Base-by-base conservation (phyloP, 2,113 vertebrate species). In the Oryzias celebensis region DNA sequence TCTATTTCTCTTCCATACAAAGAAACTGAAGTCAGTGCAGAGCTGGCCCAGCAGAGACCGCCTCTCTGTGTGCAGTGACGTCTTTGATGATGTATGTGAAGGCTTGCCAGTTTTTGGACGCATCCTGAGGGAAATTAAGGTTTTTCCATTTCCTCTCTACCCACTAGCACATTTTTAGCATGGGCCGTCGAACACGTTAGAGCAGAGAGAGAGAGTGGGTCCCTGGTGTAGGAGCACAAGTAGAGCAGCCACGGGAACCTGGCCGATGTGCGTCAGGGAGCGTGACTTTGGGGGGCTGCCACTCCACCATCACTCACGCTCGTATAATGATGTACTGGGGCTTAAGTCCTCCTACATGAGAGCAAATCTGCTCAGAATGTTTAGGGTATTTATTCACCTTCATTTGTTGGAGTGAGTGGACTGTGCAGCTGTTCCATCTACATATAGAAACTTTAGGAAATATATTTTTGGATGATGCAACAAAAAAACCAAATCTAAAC, bases 71-170 rank as follows among this genome's bases (percentile, higher is more conserved):
- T 90, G 89, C 58, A 80, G 88, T 78, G 79, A 90, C 60, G 75
- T 92, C 76, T 94, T 94, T 77, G 87, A 91, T 85, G 92, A 94
- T 62, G 85, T 93, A 65, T 94, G 93, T 73, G 89, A 86, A 28
- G 85, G 73, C 50, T 94, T 84, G 69, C 71, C 91, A 75, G 78
- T 92, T 72, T 93, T 93, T 82, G 90, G 91, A 76, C 87, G 78
- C 68, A 86, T 94, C 89, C 77, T 94, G 76, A 90, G 87, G 68
- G 89, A 96, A 91, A 88, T 94, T 67, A 95, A 94, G 89, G 90
- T 94, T 81, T 83, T 85, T 87, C 83, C 87, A 85, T 86, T 85
- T 86, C 79, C 78, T 78, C 77, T 73, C 68, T 80, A 78, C 77
- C 84, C 81, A 78, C 67, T 73, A 72, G 77, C 76, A 85, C 87